Percentiles rank a stretch among this genome's conserved stretches.
phyloP scores from a whole-genome alignment of 1,140 invertebrate genomes.

The Chrysoperla carnea region DNA sequence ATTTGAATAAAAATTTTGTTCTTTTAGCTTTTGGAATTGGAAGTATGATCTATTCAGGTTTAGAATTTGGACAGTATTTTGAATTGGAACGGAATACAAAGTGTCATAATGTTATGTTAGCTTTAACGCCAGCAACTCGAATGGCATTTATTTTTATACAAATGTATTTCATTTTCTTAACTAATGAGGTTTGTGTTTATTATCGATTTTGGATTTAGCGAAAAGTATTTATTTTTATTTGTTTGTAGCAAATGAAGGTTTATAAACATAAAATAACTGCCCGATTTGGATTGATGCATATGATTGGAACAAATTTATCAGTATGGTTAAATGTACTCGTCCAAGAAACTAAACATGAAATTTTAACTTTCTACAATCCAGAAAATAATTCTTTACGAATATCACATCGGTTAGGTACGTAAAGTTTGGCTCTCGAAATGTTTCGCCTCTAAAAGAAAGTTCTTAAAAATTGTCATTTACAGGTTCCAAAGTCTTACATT shows the following conservation, averaged over 20 bases:
- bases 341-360: constrained; percentile 87
- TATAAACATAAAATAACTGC: constrained; percentile 73
- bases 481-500: too few relatives aligned
- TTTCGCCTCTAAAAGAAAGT: too few relatives aligned
- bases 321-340: constrained; percentile 86
- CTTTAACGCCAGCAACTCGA: constrained; percentile 66
- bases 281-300: constrained; percentile 85
- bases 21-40: constrained; percentile 76
- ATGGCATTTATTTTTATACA: constrained; percentile 91
- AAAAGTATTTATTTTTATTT: not conserved
- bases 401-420: constrained; percentile 46
- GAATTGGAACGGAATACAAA: constrained; percentile 69
- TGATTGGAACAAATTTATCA: constrained; percentile 87
- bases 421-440: constrained; percentile 1
- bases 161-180: constrained; percentile 92
- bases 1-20: not conserved
- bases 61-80: constrained; percentile 88
- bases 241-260: constrained; percentile 66
- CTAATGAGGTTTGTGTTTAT: constrained; percentile 51
- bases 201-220: not conserved
- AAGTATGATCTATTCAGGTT: constrained; percentile 85
- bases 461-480: too few relatives aligned
- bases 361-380: constrained; percentile 73
- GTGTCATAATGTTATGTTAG: constrained; percentile 73
- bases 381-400: constrained; percentile 64